Base-by-base conservation (phyloP, 23 tunicate species). In the Ascidia mentula region DNA sequence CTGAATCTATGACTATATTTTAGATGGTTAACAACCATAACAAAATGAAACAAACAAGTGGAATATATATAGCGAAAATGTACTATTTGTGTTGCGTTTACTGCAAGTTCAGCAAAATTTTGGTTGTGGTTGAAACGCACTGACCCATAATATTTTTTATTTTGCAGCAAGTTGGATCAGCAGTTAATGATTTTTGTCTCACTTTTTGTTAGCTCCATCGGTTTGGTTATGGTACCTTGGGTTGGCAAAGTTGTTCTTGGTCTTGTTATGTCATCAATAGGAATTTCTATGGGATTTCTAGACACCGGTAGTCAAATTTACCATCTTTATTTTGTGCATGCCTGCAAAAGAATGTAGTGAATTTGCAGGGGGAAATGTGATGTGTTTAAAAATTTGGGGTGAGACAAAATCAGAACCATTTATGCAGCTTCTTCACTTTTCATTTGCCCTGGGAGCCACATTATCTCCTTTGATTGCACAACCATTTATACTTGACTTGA, bases 371-470 rank as follows among this genome's bases (percentile, higher is more conserved):
- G 81, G 96, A 32, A 90, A 90, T 90, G 96, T 90, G 18, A 34
- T 90, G 82, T 90, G 96, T 69, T 75, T 90, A 35, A 46, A 78
- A 69, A 81, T 72, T 37, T 90, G 96, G 96, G 96, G 96, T 15
- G 82, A 76, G 40, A 77, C 85, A 70, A 77, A 90, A 70, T 90
- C 96, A 33, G 96, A 80, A 28, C 88, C 96, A 13, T 90, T 46
- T 78, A 84, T 90, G 88, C 96, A 90, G 37, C 46, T 80, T 38
- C 72, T 90, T 38, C 96, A 90, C 46, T 90, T 90, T 82, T 90
- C 69, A n/a, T 90, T 90, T 76, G 89, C 96, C 7, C 45, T 90
- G 31, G 96, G 96, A 2, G 88, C 96, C 13, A 83, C 96, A n/a
- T 9, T 79, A 1, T 72, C 86, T 12, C 96, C 96, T 13, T 45